A percentile compares a stretch with the other conserved stretches of the same genome.
phyloP scores from a whole-genome alignment of 2,888 invertebrate genomes.

The Lasioglossum marginatum region DNA sequence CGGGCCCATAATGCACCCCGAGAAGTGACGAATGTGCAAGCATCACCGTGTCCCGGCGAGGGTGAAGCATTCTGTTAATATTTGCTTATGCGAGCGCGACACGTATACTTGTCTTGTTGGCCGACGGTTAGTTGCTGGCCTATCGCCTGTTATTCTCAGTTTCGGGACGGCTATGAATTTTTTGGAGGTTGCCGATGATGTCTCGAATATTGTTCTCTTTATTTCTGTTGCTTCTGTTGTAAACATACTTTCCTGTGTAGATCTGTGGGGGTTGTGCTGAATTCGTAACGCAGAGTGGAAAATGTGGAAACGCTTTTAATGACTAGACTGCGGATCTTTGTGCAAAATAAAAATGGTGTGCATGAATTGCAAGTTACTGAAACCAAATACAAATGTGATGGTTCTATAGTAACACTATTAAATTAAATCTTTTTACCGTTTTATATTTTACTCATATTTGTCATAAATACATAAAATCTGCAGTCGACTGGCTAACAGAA shows the following conservation, averaged over 20 bases:
- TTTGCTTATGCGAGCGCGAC: constrained; percentile 50
- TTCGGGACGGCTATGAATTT: constrained; percentile 29
- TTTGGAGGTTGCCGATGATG: not conserved
- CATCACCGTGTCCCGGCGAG: constrained; percentile 17
- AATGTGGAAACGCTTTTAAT: no score
- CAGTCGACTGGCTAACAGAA: no score
- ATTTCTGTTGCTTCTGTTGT: not conserved
- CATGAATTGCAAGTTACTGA: no score
- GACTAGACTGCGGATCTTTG: no score
- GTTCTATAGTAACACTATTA: no score
- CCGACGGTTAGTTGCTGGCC: constrained; percentile 14
- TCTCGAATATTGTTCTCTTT: not conserved
- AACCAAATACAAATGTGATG: no score
- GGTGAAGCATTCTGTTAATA: constrained; percentile 49
- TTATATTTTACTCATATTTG: no score
- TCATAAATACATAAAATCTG: no score
- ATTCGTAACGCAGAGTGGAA: no score
- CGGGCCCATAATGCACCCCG: constrained; percentile 12
- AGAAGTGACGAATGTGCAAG: constrained; percentile 47
- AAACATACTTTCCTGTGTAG: not conserved
- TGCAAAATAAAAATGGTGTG: no score
- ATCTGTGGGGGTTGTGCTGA: not conserved
- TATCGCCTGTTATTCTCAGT: constrained; percentile 20
- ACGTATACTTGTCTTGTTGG: constrained; percentile 43
- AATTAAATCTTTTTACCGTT: no score